Evolutionary conservation across 64 coral and sea anemone genomes (phyloP).

Genomic region (Porites australiensis): DNA sequence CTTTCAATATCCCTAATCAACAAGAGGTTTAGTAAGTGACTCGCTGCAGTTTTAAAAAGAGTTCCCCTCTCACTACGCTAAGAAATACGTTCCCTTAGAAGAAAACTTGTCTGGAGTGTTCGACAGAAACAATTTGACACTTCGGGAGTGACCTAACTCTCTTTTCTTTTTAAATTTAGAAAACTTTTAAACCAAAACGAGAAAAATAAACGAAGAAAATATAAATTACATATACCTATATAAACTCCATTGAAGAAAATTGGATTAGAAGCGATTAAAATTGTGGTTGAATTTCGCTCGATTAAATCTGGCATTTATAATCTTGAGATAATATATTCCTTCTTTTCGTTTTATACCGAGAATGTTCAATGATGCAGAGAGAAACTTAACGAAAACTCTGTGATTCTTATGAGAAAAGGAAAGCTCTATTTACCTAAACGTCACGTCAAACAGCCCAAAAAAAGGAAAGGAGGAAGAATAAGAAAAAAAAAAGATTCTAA

Average conservation of each 20-base stretch:
- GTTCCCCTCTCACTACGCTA: background rate
- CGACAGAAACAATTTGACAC: background rate
- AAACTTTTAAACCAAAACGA: background rate
- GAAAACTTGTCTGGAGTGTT: background rate
- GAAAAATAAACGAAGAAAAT: background rate
- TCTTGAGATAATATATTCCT: background rate
- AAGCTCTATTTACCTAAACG: background rate
- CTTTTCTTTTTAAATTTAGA: background rate
- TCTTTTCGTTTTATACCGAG: background rate
- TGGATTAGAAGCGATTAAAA: background rate
- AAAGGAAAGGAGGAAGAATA: background rate
- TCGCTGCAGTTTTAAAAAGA: background rate
- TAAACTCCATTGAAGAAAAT: background rate
- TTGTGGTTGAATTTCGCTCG: background rate
- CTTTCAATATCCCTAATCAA: background rate
- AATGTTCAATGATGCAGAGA: background rate
- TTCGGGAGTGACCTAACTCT: background rate
- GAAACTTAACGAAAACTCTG: background rate
- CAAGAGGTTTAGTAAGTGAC: background rate
- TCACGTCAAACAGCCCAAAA: background rate
- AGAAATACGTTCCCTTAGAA: background rate
- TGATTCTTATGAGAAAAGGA: background rate
- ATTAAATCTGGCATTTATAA: background rate
- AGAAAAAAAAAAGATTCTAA: background rate
- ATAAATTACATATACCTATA: background rate